Base-by-base conservation (phyloP, 2,888 invertebrate genomes). In the Octodonta nipae region DNA sequence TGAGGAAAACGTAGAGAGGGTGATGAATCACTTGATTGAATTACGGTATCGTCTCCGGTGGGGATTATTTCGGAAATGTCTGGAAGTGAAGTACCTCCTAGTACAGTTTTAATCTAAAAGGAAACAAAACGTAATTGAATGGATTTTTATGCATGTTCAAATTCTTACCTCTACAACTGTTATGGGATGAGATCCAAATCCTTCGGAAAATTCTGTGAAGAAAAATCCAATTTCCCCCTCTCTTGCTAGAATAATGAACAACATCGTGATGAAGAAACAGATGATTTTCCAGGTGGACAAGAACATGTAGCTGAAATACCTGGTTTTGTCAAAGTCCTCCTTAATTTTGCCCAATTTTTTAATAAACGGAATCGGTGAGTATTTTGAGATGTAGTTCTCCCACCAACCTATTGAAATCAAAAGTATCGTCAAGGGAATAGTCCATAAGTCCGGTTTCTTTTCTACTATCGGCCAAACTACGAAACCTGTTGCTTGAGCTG, bases 331-430 rank as follows among this genome's bases (percentile, higher is more conserved):
- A 41, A 93, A 65, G 32, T 85, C 77, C 32, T 81, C 82, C 55
- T 86, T 86, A 28, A 87, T 68, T 54, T 78, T 72, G 6, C 79
- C 84, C 49, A 86, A 65, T 26, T 71, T 71, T 54, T 79, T 78
- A 28, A 88, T 73, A 39, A 81, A 64, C 28, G 75, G 79, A 40
- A 91, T 71, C 1, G 87, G 80, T 34, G 92, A 89, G 49, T 85
- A 76, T 35, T 76, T 71, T 35, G 86, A 83, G 1, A 92, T 86
- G 56, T 87, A 96, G 62, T 96, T 96, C 62, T 96, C 95, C 96
- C 96, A 96, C 91, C 93, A 95, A 13, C 88, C 30, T 14, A 43
- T 17, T 1, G 95, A 95, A 41, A 89, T 81, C 49, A 91, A 73
- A 33, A 89, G 61, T 20, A 89, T 72, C 1, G 89, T 72, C 0